Evolutionary conservation across 1,140 invertebrate species (phyloP).

Genomic region (Elysia chlorotica): DNA sequence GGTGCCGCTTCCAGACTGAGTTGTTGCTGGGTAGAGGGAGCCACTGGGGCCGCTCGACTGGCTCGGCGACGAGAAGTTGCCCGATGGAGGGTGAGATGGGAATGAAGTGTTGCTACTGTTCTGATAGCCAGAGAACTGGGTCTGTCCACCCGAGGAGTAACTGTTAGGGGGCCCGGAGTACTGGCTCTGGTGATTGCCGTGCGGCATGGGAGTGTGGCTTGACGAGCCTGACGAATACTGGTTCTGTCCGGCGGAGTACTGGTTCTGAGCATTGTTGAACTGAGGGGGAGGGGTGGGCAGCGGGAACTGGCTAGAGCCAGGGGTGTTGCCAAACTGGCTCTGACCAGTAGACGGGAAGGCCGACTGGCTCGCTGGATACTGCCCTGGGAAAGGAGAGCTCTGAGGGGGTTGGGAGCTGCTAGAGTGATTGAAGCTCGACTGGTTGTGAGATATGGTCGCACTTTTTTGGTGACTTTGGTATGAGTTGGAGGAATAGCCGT

Average conservation of each 20-base stretch:
- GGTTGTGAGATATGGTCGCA: conserved; percentile 16
- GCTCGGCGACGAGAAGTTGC: conserved; percentile 19
- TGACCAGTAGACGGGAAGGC: conserved; percentile 21
- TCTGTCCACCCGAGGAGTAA: conserved; percentile 33
- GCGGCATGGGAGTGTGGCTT: background rate
- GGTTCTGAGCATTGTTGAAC: conserved; percentile 41
- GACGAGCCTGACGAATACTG: conserved; percentile 20
- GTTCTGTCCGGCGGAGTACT: conserved; percentile 41
- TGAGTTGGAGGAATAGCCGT: conserved; percentile 21
- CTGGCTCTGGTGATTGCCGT: conserved; percentile 17
- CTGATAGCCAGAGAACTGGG: conserved; percentile 22
- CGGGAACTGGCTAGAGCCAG: background rate
- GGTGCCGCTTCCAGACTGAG: conserved; percentile 34
- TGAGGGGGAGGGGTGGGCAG: conserved; percentile 24
- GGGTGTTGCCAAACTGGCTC: conserved; percentile 8
- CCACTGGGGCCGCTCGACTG: conserved; percentile 10
- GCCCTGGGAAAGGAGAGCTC: conserved; percentile 10
- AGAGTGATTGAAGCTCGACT: conserved; percentile 7
- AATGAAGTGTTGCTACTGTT: conserved; percentile 29
- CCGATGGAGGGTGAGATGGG: conserved; percentile 30
- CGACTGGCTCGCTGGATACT: conserved; percentile 21
- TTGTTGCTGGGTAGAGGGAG: conserved; percentile 29
- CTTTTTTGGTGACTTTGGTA: conserved; percentile 24
- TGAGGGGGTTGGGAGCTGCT: conserved; percentile 23
- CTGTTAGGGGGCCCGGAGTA: conserved; percentile 30